Evolutionary conservation across 1,140 invertebrate genomes (phyloP).

Genomic region (Cyclargus thomasi): DNA sequence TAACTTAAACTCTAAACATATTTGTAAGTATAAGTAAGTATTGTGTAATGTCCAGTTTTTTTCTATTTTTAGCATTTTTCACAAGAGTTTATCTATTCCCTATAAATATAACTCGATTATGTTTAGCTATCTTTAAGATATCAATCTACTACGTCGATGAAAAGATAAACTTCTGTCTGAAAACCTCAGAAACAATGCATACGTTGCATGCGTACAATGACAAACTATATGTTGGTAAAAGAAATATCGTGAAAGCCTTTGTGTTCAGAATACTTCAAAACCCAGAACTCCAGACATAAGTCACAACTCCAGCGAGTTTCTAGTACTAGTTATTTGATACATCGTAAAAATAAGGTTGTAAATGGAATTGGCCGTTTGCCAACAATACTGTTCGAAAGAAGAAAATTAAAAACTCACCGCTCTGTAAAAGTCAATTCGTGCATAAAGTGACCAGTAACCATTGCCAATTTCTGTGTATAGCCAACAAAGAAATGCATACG

Average conservation of each 20-base stretch:
- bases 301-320: neutral
- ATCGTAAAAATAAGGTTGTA: slow-evolving; percentile 5
- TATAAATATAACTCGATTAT: no score
- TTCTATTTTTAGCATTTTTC: no score
- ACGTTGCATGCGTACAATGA: no score
- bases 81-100: no score
- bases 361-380: neutral
- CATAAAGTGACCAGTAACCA: neutral
- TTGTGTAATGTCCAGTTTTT: no score
- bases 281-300: neutral
- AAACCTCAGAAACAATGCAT: no score
- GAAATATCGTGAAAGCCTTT: neutral
- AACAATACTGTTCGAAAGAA: neutral
- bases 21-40: no score
- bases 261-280: neutral
- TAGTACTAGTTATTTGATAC: slow-evolving; percentile 10
- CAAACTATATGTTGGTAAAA: neutral
- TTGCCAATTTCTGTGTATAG: neutral
- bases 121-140: no score
- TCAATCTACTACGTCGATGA: no score
- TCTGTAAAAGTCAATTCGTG: slow-evolving; percentile 3
- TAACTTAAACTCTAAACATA: no score
- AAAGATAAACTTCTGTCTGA: no score
- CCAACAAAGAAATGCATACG: slow-evolving; percentile 1
- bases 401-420: slow-evolving; percentile 10